A percentile compares a stretch with the other conserved stretches of the same genome.
These are phyloP conservation scores for Pseudorectes ferrugineus DNA, from an alignment of 2,113 vertebrate species.

Conservation along the genomic window DNA sequence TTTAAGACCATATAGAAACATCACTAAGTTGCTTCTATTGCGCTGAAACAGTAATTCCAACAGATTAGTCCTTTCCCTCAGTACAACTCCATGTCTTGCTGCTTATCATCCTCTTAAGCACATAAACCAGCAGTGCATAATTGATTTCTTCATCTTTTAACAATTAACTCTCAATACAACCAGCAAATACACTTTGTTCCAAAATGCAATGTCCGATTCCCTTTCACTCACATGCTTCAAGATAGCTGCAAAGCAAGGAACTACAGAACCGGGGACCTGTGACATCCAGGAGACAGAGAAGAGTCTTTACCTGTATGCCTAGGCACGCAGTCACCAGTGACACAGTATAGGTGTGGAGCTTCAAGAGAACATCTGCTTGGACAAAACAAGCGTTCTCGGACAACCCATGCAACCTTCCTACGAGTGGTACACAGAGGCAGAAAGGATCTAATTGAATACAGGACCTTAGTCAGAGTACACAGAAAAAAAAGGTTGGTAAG, in stretches of 20 bases:
- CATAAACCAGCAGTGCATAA: not conserved
- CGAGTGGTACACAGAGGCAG: not conserved
- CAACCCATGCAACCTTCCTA: not conserved
- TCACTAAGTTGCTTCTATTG: not conserved
- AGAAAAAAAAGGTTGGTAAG: not conserved
- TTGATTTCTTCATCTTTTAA: not conserved
- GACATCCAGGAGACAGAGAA: not conserved
- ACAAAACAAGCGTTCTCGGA: fast-evolving
- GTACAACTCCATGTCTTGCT: not conserved
- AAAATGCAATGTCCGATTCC: not conserved
- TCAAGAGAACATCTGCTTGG: not conserved
- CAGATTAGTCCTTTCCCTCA: not conserved
- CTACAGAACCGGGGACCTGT: not conserved
- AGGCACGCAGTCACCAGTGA: not conserved
- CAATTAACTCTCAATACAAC: not conserved
- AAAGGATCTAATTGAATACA: not conserved
- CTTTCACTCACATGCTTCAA: not conserved
- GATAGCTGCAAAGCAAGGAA: not conserved
- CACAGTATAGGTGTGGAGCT: not conserved
- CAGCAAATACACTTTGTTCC: not conserved
- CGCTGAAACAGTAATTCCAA: not conserved
- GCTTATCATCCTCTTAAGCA: not conserved
- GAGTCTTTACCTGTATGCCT: not conserved
- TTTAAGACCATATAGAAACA: not conserved
- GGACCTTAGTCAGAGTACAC: not conserved